A percentile compares a stretch with the other conserved stretches of the same genome.
These are phyloP conservation scores for Heliconius charithonia DNA, from an alignment of 2,888 invertebrate genomes.

Conservation along the genomic window DNA sequence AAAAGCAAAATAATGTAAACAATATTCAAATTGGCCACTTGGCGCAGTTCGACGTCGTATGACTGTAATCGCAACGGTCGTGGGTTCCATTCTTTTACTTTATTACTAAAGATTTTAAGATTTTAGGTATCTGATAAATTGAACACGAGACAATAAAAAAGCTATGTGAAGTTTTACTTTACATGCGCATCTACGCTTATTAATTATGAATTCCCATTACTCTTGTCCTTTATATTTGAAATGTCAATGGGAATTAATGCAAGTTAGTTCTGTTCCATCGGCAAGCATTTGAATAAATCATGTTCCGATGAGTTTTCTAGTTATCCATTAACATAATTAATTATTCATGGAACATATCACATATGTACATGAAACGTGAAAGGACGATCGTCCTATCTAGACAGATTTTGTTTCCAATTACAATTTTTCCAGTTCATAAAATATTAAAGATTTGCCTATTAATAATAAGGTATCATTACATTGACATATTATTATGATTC, in stretches of 20 bases:
- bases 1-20: background rate
- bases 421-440: background rate
- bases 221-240: constrained; percentile 26
- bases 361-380: constrained; percentile 39
- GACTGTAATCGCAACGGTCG: background rate
- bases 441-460: background rate
- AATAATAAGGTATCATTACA: background rate
- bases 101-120: too few relatives aligned
- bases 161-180: background rate
- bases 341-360: constrained; percentile 41
- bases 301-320: constrained; percentile 43
- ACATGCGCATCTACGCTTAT: background rate
- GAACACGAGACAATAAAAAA: background rate
- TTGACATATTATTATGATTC: background rate
- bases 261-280: constrained; percentile 33
- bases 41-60: background rate
- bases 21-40: background rate
- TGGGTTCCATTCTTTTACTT: background rate
- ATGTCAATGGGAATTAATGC: constrained; percentile 39
- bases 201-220: constrained; percentile 22
- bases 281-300: constrained; percentile 42
- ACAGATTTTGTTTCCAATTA: background rate
- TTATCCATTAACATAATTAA: constrained; percentile 43
- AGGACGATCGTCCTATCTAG: constrained; percentile 5
- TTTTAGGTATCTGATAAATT: too few relatives aligned